Evolutionary conservation across 2,888 invertebrate species (phyloP).

Genomic region (Drosophila niveifrons): DNA sequence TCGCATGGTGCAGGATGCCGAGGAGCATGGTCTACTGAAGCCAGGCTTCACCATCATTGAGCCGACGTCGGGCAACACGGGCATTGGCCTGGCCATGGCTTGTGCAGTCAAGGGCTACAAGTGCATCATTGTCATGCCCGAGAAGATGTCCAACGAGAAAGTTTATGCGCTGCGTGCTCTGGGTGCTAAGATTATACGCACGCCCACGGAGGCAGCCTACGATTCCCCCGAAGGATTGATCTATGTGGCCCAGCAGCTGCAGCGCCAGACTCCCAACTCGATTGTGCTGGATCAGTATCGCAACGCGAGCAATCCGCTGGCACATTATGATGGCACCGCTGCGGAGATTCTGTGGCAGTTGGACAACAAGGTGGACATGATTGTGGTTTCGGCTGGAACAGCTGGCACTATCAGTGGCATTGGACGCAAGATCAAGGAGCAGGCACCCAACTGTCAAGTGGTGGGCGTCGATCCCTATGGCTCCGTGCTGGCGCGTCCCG

Average conservation of each 20-base stretch:
- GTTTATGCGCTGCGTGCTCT: constrained; percentile 94
- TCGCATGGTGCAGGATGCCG: constrained; percentile 98
- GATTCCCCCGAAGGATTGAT: constrained; percentile 96
- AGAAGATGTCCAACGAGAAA: constrained; percentile 99
- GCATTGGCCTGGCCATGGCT: constrained; percentile 97
- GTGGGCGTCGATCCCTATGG: constrained; percentile 97
- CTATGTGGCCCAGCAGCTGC: constrained; percentile 92
- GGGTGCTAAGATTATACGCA: constrained; percentile 97
- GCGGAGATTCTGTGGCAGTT: constrained; percentile 94
- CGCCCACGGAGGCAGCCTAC: constrained; percentile 96
- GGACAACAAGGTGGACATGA: constrained; percentile 91
- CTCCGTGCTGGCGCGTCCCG: constrained; percentile 94
- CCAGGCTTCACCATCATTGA: constrained; percentile 98
- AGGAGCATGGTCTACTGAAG: constrained; percentile 92
- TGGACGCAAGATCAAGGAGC: constrained; percentile 95
- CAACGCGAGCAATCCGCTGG: constrained; percentile 97
- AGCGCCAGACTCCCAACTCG: constrained; percentile 95
- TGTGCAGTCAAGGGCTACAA: constrained; percentile 95
- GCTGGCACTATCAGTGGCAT: constrained; percentile 98
- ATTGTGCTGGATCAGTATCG: constrained; percentile 98
- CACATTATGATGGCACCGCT: constrained; percentile 98
- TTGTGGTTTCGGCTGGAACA: constrained; percentile 95
- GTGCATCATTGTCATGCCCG: constrained; percentile 99
- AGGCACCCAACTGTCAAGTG: constrained; percentile 91
- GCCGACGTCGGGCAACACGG: constrained; percentile 94